Base-by-base conservation (phyloP, 2,797 vertebrate genomes). In the Pseudopleuronectes americanus region DNA sequence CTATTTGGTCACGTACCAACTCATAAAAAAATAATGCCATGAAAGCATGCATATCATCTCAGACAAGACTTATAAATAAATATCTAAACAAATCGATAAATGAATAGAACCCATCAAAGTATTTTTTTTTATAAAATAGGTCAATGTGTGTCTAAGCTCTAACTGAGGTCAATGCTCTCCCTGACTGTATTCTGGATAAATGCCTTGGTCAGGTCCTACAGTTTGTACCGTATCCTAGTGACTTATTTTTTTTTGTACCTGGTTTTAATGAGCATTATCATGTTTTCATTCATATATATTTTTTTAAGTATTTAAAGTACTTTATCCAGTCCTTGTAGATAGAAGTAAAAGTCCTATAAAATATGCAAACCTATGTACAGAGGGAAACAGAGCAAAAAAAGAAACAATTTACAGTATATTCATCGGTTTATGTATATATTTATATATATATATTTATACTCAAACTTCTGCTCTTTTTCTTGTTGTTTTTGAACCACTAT, bases 341-440 rank as follows among this genome's bases (percentile, higher is more conserved):
- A 96, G 96, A 98, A 98, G 97, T 98, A 98, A 98, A 99, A 99
- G 96, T 98, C 96, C 97, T 99, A 99, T 98, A 99, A 99, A 99
- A 99, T 98, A 99, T 98, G 97, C 95, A 99, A 99, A 99, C 97
- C 96, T 99, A 97, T 99, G 96, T 98, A 99, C 97, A 99, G 87
- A 97, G 95, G 95, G 95, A 96, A 97, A 97, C 95, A 95, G 96
- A 97, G 96, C 95, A 96, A 90, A 92, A 45, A 91, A 90, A 87
- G 94, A 96, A 96, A 95, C 93, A 92, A 90, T 95, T 92, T 95
- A 95, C 94, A 95, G 90, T 95, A 94, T 95, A 94, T 94, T 95
- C 94, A 94, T 94, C 79, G 82, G 90, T 94, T 94, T 93, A 94
- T 94, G 92, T 94, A 94, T 95, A 94, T 94, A 94, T 93, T 93